Conservation (phyloP, 2,888 invertebrate species). For the Orchestes rusci region DNA sequence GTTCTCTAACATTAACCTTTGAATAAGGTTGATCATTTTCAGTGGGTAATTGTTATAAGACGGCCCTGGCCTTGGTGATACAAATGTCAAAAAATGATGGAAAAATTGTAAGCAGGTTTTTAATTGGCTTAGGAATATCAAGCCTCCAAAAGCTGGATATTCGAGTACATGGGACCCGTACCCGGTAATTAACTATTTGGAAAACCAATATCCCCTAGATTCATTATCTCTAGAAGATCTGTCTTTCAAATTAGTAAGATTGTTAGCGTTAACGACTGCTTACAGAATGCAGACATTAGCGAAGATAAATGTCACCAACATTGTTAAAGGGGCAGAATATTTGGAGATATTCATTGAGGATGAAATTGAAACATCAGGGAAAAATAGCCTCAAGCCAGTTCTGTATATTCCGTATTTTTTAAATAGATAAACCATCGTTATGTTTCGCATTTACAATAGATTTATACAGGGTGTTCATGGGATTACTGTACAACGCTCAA, state of each 20-base stretch:
- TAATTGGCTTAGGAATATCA: slow-evolving; percentile 2
- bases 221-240: slow-evolving; percentile 9
- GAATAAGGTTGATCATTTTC: not conserved
- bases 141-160: slow-evolving; percentile 14
- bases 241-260: slow-evolving; percentile 10
- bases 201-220: slow-evolving; percentile 6
- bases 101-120: not conserved
- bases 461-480: too few species aligned
- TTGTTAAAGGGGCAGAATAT: not conserved
- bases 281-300: slow-evolving; percentile 15
- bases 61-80: not conserved
- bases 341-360: slow-evolving; percentile 14
- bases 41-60: not conserved
- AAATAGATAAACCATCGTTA: too few species aligned
- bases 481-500: too few species aligned
- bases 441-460: too few species aligned
- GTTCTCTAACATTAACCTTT: not conserved
- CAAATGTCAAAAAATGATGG: not conserved
- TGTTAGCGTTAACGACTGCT: slow-evolving; percentile 10
- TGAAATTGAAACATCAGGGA: slow-evolving; percentile 14
- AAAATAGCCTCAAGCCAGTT: too few species aligned
- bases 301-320: slow-evolving; percentile 7
- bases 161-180: slow-evolving; percentile 16
- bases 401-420: not conserved
- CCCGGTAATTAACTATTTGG: slow-evolving; percentile 13